Percentiles rank a stretch among this genome's conserved stretches.
These are phyloP conservation scores for Chaetodon auriga DNA, from an alignment of 2,113 vertebrate genomes.

Conservation along the genomic window DNA sequence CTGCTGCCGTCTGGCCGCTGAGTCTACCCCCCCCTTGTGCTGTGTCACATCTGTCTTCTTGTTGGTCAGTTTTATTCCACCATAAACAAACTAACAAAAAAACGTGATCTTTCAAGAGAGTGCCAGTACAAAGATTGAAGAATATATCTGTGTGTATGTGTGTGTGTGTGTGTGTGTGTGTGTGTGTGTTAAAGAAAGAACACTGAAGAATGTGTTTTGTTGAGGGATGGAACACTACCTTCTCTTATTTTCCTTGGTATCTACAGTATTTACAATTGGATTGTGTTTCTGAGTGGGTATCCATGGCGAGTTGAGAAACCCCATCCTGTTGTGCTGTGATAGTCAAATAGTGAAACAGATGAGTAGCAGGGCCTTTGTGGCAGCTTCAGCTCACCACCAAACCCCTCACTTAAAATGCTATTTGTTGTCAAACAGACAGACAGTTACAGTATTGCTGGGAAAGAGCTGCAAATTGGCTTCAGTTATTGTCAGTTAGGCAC, in stretches of 20 bases:
- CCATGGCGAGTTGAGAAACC: background rate
- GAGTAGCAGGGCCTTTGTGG: background rate
- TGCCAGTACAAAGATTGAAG: too few relatives aligned
- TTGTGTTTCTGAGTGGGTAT: background rate
- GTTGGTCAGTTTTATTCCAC: too few relatives aligned
- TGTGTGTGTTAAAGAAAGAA: too few relatives aligned
- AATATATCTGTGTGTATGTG: too few relatives aligned
- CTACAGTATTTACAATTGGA: background rate
- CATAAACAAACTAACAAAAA: too few relatives aligned
- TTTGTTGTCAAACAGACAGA: conserved; percentile 45
- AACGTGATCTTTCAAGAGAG: too few relatives aligned
- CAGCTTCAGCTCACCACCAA: conserved; percentile 21
- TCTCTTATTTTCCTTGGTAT: background rate
- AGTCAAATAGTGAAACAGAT: conserved; percentile 19
- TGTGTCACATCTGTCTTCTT: too few relatives aligned
- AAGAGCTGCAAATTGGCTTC: conserved; percentile 44
- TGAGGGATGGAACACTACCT: background rate
- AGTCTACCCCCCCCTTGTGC: too few relatives aligned
- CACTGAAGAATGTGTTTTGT: background rate
- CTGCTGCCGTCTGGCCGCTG: too few relatives aligned
- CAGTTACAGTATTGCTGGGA: conserved; percentile 39
- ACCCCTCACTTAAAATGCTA: conserved; percentile 33
- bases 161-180: too few relatives aligned
- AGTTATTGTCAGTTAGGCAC: conserved; percentile 34
- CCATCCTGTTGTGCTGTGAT: background rate